Base-by-base conservation (phyloP, 2,888 invertebrate genomes). In the Drosophila quinaria region DNA sequence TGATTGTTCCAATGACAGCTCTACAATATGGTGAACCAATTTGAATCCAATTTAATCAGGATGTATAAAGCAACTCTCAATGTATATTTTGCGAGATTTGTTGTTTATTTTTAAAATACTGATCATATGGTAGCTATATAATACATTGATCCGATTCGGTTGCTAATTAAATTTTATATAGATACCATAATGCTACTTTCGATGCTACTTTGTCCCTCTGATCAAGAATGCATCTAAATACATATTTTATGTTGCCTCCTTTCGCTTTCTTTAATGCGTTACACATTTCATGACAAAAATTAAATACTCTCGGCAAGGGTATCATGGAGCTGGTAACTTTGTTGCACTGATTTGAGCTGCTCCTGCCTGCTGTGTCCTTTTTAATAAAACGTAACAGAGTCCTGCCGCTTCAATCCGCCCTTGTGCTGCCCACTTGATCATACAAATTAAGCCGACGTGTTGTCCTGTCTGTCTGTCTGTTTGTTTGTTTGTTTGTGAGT, bases 361-460 rank as follows among this genome's bases (percentile, higher is more conserved):
- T 49, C 25, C 25, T 47, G 60, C 61, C 47, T 71, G 73, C 67
- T 64, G 66, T 74, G 82, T 86, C 77, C 77, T 74, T 87, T 87
- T 89, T 88, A 87, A 81, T 87, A 88, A 89, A 88, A 82, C 71
- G 66, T 52, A 54, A 42, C 46, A 58, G 15, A 47, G 41, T 39
- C 22, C 25, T 52, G 44, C 11, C 35, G 6, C 25, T 29, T 8
- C 17, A 29, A 5, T 29, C 11, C 17, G 29, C 9, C 8, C 9
- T 11, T 17, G 31, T 11, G 33, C 41, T 59, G 44, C 64, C 56
- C 71, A 58, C 74, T 78, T 73, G 72, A 59, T 80, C 89, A 85
- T 74, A 87, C 86, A 89, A 89, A 86, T 86, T 86, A 89, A 86
- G 89, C 85, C 80, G 75, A 74, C 62, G 85, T 71, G 86, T 78